Percentiles rank a stretch among this genome's conserved stretches.
Evolutionary conservation across 2,113 vertebrate genomes (phyloP).

Genomic region (Pluvianellus socialis): DNA sequence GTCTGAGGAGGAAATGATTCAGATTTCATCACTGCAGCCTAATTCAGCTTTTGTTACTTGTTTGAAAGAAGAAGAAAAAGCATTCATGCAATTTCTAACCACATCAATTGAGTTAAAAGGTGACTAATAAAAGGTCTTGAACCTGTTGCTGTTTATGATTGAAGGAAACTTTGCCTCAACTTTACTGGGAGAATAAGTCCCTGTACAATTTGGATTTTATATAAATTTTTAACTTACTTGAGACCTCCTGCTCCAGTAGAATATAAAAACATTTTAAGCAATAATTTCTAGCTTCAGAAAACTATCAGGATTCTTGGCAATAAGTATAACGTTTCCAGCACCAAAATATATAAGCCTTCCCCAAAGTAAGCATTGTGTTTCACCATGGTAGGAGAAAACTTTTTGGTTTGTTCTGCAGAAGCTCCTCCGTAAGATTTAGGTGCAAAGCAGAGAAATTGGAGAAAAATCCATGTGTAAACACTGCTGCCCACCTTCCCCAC

Average conservation of each 20-base stretch:
- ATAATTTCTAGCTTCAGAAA: not conserved
- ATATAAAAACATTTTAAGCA: not conserved
- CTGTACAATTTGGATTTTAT: not conserved
- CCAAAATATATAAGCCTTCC: not conserved
- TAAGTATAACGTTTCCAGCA: not conserved
- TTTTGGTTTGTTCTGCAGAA: not conserved
- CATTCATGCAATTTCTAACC: conserved; percentile 54
- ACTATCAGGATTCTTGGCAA: not conserved
- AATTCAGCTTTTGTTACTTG: conserved; percentile 65
- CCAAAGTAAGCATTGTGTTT: not conserved
- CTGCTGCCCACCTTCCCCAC: not conserved
- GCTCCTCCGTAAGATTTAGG: not conserved
- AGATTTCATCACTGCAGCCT: conserved; percentile 53
- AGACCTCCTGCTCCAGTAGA: not conserved
- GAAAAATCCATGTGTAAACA: not conserved
- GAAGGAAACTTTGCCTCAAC: conserved; percentile 16
- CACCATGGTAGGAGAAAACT: not conserved
- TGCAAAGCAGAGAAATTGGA: not conserved
- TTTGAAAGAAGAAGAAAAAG: conserved; percentile 54
- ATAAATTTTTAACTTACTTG: not conserved
- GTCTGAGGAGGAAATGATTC: conserved; percentile 57
- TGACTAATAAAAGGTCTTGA: conserved; percentile 58
- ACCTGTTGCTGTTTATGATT: conserved; percentile 21
- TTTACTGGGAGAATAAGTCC: not conserved
- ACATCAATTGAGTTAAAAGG: conserved; percentile 62